Evolutionary conservation across 2,113 vertebrate species (phyloP), one percentile per base, ranked within the genome.

Genomic region (Stictonetta naevosa): DNA sequence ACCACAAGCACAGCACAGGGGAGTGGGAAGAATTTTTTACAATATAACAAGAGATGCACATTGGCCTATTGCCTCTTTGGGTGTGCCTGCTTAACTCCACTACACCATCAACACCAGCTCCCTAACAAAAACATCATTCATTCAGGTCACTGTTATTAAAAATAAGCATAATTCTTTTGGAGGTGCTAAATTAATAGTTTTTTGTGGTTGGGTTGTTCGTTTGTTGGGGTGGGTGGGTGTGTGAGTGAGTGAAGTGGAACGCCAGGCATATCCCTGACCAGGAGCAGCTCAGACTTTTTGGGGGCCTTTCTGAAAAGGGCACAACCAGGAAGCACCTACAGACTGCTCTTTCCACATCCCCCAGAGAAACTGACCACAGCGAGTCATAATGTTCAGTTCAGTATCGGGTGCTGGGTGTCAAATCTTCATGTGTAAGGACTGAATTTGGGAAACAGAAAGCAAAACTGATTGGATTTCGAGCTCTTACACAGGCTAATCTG

Each of bases 391-490:
- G 10, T 22, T 76, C 44, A 69, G 33, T 26, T 23, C 5, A 59
- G 4, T 3, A 46, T 3, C 22, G 11, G 3, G 28, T 42, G 29
- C 26, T 7, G 8, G 13, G 28, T 40, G 83, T 23, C 48, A 90
- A 64, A 52, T 19, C 46, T 71, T 69, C 50, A 36, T 0, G 0
- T 6, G 6, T 9, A 80, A 48, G 16, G 68, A 46, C 16, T 46
- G 17, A 86, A n/a, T 18, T 40, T 25, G 22, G n/a, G 66, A 40
- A 15, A 75, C 20, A 80, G 80, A 7, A 69, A 74, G 28, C 56
- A 29, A 64, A 83, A 50, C 23, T n/a, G 33, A 38, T 6, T 44
- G 40, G 46, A 63, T 40, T 14, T 31, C 1, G 18, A 82, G 66
- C 10, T 89, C 40, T 87, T 26, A 11, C 13, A 58, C 16, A 60